Base-by-base conservation (phyloP, 2,797 vertebrate genomes). In the Catostomus latipinnis region DNA sequence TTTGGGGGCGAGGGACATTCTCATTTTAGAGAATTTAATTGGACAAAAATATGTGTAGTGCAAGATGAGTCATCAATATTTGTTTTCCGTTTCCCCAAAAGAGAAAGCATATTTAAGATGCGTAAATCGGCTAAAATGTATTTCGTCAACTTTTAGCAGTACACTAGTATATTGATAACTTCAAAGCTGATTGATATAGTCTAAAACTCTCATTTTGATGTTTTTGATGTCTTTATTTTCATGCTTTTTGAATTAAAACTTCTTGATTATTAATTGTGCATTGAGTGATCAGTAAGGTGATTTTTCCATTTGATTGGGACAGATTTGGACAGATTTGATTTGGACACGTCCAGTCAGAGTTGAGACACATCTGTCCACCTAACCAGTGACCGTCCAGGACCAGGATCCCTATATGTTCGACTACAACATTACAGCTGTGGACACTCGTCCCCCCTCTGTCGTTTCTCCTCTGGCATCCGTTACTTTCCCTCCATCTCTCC, bases 391-490 rank as follows among this genome's bases (percentile, higher is more conserved):
- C 14, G 16, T 63, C 50, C 50, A 6, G 49, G 54, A 76, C 48
- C 14, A 78, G 67, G 76, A 70, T 34, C 60, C 18, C 56, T 71
- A 12, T 45, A 79, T 72, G 50, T 43, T 13, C 13, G 6, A 22
- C 60, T 56, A 58, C 77, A 48, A 61, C 77, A 48, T 52, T 52
- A 79, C 76, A 79, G 75, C 79, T 74, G 71, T 75, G 72, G 71
- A 69, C 62, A 6, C 11, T 1, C 46, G 6, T 34, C 79, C 70
- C 22, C 53, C 75, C 16, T 50, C 34, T 72, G 62, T 52, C 57
- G 46, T 68, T 81, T 66, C 16, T 71, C 49, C 61, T 46, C 86
- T 82, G 63, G 77, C 74, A 74, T 77, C 78, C 62, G 57, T 81
- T 71, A 43, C 72, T 71, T 48, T 74, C 57, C 48, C 74, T 72